These are phyloP conservation scores for Mimachlamys varia DNA, from an alignment of 2,888 invertebrate genomes.

Conservation along the genomic window DNA sequence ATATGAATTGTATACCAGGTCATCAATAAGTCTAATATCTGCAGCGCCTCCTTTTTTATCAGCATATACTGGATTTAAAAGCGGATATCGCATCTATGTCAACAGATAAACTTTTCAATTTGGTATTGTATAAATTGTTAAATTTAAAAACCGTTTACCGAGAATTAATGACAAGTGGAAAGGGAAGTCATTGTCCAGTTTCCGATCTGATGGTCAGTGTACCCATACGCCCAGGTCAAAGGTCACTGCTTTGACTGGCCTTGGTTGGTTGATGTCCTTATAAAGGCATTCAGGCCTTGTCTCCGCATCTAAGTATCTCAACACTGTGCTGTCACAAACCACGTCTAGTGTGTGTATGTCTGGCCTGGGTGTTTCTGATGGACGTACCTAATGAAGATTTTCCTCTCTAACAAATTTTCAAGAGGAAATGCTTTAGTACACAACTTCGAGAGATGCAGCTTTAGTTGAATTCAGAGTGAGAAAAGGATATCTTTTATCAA, in stretches of 20 bases:
- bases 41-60: too few relatives aligned
- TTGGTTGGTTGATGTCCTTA: neutral
- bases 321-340: neutral
- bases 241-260: neutral
- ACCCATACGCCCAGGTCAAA: neutral
- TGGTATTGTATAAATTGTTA: neutral
- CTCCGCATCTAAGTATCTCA: neutral
- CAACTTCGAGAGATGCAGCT: neutral
- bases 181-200: neutral
- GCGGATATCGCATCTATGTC: neutral
- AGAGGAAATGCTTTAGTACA: neutral
- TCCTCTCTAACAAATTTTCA: neutral
- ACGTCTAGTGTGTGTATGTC: neutral
- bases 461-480: neutral
- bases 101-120: neutral
- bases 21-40: too few relatives aligned
- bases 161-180: neutral
- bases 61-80: neutral
- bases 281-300: neutral
- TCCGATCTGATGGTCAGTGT: conserved; percentile 31
- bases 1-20: too few relatives aligned
- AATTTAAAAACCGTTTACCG: neutral
- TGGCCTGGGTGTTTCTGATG: neutral
- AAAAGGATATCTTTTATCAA: neutral
- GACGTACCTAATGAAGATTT: neutral